Base-by-base conservation (phyloP, 1,140 invertebrate species). In the Helicoverpa zea region DNA sequence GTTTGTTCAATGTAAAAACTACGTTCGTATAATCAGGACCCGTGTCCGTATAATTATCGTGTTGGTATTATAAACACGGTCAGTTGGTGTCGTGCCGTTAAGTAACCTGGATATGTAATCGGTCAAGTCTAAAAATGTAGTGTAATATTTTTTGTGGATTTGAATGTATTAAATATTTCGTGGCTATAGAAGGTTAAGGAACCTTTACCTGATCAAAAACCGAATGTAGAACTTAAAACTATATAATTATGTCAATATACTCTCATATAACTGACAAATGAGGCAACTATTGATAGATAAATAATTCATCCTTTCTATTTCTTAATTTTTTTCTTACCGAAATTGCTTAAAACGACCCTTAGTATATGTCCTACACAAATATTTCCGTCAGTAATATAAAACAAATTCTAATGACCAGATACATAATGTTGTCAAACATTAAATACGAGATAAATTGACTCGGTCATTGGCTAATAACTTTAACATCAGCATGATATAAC, bases 1-100 rank as follows among this genome's bases (percentile, higher is more conserved):
- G 74, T 84, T 81, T 83, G 68, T 74, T 80, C 75, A 29, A 35
- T 49, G 49, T 66, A 77, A 79, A 68, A 79, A 70, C 75, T 77
- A 14, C 16, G 10, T 77, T 54, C 75, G 35, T 68, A 63, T 76
- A 9, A 76, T 76, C 63, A 76, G 74, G 74, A 76, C 18, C n/a
- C 59, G 23, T 13, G 47, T 63, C 35, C 58, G 63, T 76, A 76
- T 76, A 76, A 76, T 76, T 76, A 76, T 76, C 47, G 59, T 49
- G 63, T 76, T 76, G 59, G 16, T 76, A 51, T 63, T 63, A 76
- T 76, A 63, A 76, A 76, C 74, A 51, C 74, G 74, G 58, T 76
- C 51, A 77, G 59, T 66, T 5, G 59, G 64, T 52, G 49, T 47
- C 16, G 74, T 52, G 75, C 75, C 75, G 75, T 77, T 66, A 77